Evolutionary conservation across 2,797 vertebrate species (phyloP).

Genomic region (Lateolabrax maculatus): DNA sequence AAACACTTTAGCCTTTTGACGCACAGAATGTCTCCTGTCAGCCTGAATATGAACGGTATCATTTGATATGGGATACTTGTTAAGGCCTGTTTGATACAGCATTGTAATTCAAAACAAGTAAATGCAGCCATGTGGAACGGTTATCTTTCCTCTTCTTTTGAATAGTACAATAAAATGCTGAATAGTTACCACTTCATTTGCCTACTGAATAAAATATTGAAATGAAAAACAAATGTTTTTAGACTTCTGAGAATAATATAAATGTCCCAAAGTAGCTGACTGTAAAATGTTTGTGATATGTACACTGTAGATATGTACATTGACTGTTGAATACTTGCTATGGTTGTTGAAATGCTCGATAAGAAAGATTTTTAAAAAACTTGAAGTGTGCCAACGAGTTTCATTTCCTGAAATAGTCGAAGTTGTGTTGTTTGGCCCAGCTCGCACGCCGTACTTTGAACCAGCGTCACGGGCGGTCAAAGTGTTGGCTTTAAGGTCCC

Average conservation of each 20-base stretch:
- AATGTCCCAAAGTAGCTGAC: neutral
- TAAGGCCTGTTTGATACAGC: conserved; percentile 1
- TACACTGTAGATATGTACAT: conserved; percentile 17
- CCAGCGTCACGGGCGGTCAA: neutral
- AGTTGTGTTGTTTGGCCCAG: conserved; percentile 28
- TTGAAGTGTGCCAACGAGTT: neutral
- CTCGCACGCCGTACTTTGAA: conserved; percentile 5
- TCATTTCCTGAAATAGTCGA: conserved; percentile 1
- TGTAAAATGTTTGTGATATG: conserved; percentile 15
- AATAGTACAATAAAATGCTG: conserved; percentile 4
- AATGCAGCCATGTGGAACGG: neutral
- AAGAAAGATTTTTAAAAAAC: conserved; percentile 39
- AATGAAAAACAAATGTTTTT: conserved; percentile 4
- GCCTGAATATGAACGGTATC: conserved; percentile 26
- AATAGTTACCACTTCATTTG: neutral
- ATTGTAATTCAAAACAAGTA: conserved; percentile 1
- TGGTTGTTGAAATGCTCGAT: conserved; percentile 10
- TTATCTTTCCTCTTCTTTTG: neutral
- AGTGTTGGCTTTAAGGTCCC: too few relatives aligned
- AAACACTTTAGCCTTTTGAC: neutral
- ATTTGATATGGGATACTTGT: conserved; percentile 13
- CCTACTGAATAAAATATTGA: neutral
- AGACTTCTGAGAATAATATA: neutral
- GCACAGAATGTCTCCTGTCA: conserved; percentile 4
- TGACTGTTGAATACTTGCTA: neutral